These are phyloP conservation scores for Onychomys torridus DNA, from an alignment of 2,797 vertebrate species.

Conservation along the genomic window DNA sequence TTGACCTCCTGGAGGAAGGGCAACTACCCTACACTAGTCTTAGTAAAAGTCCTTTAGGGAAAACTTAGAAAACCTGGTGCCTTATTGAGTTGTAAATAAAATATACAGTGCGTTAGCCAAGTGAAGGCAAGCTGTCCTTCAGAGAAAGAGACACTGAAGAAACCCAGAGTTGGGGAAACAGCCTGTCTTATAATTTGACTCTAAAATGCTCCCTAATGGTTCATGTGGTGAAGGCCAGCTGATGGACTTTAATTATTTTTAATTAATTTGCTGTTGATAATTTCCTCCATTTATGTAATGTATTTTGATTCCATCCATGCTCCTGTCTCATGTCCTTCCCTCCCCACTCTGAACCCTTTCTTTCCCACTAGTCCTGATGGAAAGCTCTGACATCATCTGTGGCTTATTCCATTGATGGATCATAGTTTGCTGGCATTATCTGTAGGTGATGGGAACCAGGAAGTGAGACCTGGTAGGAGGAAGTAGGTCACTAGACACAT, in stretches of 20 bases:
- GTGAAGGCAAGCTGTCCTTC: background rate
- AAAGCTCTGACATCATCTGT: background rate
- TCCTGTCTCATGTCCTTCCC: background rate
- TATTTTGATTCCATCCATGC: background rate
- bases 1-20: background rate
- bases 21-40: background rate
- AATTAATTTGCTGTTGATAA: background rate
- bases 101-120: background rate
- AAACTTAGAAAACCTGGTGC: constrained; percentile 21
- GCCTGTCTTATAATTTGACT: background rate
- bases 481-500: background rate
- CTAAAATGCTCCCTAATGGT: background rate
- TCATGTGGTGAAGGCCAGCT: background rate
- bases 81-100: background rate
- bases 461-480: background rate
- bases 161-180: background rate
- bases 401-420: background rate
- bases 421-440: background rate
- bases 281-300: background rate
- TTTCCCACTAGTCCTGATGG: background rate
- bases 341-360: background rate
- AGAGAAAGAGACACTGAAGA: background rate
- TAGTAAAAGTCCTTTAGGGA: background rate
- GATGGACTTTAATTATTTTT: background rate
- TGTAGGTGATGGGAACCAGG: background rate